phyloP scores from a whole-genome alignment of 2,797 vertebrate genomes.

The Sternarchorhynchus goeldii region DNA sequence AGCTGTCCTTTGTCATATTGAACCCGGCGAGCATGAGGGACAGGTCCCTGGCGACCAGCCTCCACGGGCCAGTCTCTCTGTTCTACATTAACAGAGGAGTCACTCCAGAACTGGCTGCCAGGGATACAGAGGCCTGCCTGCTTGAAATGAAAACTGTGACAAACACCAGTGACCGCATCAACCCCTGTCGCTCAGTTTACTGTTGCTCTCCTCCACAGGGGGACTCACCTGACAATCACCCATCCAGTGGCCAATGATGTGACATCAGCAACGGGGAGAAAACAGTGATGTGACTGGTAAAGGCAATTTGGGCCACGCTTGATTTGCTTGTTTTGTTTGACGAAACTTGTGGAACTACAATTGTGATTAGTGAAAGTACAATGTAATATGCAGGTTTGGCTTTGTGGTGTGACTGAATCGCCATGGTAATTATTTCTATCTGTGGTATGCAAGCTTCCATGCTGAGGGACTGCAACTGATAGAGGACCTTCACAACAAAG shows the following conservation, averaged over 20 bases:
- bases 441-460: neutral
- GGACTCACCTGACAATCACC: constrained; percentile 4
- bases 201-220: neutral
- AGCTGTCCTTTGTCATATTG: constrained; percentile 63
- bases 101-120: constrained; percentile 64
- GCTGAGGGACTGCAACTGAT: constrained; percentile 8
- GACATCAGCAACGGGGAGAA: neutral
- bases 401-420: neutral
- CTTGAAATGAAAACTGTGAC: constrained; percentile 72
- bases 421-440: constrained; percentile 5
- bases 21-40: constrained; percentile 52
- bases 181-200: constrained; percentile 61
- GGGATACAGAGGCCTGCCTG: constrained; percentile 59
- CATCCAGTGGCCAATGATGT: neutral
- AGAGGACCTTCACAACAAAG: constrained; percentile 5
- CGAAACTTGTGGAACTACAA: neutral
- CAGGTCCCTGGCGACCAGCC: constrained; percentile 59
- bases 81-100: constrained; percentile 71
- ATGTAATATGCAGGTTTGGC: too few relatives aligned
- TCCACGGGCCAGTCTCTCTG: constrained; percentile 66
- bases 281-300: neutral
- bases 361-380: too few relatives aligned
- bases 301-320: neutral
- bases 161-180: constrained; percentile 67
- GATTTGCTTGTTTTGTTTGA: neutral